Evolutionary conservation across 1,140 invertebrate genomes (phyloP).

Genomic region (Harpegnathos saltator): DNA sequence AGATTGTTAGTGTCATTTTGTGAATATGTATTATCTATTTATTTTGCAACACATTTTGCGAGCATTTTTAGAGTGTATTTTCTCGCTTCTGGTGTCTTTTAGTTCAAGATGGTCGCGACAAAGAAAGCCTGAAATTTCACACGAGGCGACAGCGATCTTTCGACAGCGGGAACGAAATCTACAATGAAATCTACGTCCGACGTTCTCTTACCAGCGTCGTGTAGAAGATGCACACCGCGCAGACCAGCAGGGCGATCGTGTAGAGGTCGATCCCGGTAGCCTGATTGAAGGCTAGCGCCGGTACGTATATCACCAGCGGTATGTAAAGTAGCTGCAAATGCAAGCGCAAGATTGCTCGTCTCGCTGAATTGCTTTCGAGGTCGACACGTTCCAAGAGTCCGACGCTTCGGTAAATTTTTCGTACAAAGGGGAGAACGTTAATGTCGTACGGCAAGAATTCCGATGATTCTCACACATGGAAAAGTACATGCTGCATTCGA

Average conservation of each 20-base stretch:
- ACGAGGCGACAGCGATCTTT: too few relatives aligned
- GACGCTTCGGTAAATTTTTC: slow-evolving; percentile 14
- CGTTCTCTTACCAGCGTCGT: slow-evolving; percentile 90
- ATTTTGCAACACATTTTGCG: too few relatives aligned
- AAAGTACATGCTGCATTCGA: too few relatives aligned
- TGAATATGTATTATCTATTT: too few relatives aligned
- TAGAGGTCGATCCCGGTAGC: slow-evolving; percentile 91
- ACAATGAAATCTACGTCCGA: too few relatives aligned
- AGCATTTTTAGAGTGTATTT: too few relatives aligned
- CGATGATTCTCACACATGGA: too few relatives aligned
- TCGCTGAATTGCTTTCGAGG: slow-evolving; percentile 1
- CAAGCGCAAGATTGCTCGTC: slow-evolving; percentile 22
- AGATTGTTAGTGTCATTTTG: too few relatives aligned
- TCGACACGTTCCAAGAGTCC: background rate
- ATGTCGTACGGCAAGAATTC: background rate
- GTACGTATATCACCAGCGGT: slow-evolving; percentile 96
- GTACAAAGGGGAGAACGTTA: background rate
- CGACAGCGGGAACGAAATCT: too few relatives aligned
- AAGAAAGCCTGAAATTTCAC: too few relatives aligned
- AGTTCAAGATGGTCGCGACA: too few relatives aligned
- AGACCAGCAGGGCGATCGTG: slow-evolving; percentile 90
- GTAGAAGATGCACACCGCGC: slow-evolving; percentile 93
- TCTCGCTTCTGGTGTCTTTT: too few relatives aligned
- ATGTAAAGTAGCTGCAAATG: slow-evolving; percentile 90
- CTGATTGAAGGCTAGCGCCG: slow-evolving; percentile 95